Percentiles rank a stretch among this genome's conserved stretches.
phyloP scores from a whole-genome alignment of 1,140 invertebrate species.

The Drosophila santomea region DNA sequence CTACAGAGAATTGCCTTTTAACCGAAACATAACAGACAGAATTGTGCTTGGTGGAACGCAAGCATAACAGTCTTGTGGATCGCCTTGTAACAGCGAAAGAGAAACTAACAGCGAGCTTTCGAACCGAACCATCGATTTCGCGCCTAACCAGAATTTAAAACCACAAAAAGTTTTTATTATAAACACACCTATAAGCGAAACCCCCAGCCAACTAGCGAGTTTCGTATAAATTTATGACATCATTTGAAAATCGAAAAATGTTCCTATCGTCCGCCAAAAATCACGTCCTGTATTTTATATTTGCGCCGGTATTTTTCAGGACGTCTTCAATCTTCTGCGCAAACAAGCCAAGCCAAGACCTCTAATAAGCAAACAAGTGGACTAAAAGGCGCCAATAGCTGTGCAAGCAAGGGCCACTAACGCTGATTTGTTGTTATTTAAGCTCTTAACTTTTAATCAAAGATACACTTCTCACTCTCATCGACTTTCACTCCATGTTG shows the following conservation, averaged over 20 bases:
- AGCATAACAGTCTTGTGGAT: conserved; percentile 59
- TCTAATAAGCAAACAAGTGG: conserved; percentile 56
- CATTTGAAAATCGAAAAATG: conserved; percentile 74
- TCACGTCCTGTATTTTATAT: conserved; percentile 34
- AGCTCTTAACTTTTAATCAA: conserved; percentile 61
- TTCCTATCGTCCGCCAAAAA: conserved; percentile 52
- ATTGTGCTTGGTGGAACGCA: background rate
- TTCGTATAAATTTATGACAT: conserved; percentile 57
- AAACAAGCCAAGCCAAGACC: conserved; percentile 41
- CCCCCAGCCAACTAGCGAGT: no score
- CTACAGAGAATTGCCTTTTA: no score
- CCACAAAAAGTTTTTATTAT: conserved; percentile 7
- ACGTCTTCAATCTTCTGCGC: conserved; percentile 27
- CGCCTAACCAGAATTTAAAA: conserved; percentile 17
- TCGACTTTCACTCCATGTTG: no score
- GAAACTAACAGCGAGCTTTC: conserved; percentile 62
- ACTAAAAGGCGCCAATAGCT: conserved; percentile 39
- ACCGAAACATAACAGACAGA: background rate
- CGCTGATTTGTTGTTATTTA: conserved; percentile 39
- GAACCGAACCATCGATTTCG: conserved; percentile 7
- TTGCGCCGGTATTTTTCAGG: conserved; percentile 29
- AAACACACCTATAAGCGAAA: no score
- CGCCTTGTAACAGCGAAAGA: conserved; percentile 60
- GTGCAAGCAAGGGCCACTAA: conserved; percentile 35
- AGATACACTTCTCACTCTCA: conserved; percentile 22